Evolutionary conservation across 1,140 invertebrate species (phyloP).

Genomic region (Drosophila seguyi): DNA sequence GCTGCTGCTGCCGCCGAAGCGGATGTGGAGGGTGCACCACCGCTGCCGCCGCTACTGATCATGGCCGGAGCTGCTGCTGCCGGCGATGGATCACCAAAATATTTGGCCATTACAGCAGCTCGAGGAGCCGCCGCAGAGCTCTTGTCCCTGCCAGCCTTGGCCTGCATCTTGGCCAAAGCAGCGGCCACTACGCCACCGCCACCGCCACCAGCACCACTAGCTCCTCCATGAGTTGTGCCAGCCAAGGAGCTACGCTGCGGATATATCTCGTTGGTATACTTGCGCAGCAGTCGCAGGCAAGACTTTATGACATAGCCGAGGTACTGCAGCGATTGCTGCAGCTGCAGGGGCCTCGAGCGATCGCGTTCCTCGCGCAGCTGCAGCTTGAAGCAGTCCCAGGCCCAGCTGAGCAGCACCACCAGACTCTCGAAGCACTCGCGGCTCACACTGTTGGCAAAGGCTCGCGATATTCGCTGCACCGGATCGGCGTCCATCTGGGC

Average conservation of each 20-base stretch:
- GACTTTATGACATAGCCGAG: slow-evolving; percentile 95
- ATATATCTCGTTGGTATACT: slow-evolving; percentile 95
- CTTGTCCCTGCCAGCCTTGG: slow-evolving; percentile 87
- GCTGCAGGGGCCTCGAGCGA: slow-evolving; percentile 83
- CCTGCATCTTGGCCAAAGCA: slow-evolving; percentile 87
- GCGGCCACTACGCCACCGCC: slow-evolving; percentile 84
- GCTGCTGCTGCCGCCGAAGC: slow-evolving; percentile 1
- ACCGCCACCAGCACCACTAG: not conserved
- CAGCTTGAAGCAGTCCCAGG: slow-evolving; percentile 91
- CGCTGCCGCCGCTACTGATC: slow-evolving; percentile 19
- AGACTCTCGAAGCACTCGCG: slow-evolving; percentile 94
- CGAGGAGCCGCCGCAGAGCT: slow-evolving; percentile 45
- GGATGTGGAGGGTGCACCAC: slow-evolving; percentile 23
- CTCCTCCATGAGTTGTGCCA: not conserved
- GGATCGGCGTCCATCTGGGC: slow-evolving; percentile 89
- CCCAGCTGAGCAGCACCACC: slow-evolving; percentile 92
- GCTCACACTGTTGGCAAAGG: slow-evolving; percentile 92
- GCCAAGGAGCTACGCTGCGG: slow-evolving; percentile 86
- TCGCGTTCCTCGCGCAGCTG: slow-evolving; percentile 87
- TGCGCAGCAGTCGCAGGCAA: slow-evolving; percentile 92
- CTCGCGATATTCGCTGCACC: slow-evolving; percentile 90
- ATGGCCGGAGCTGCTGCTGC: slow-evolving; percentile 10
- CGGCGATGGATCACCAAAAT: slow-evolving; percentile 43
- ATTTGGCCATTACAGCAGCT: slow-evolving; percentile 42
- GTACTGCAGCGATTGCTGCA: slow-evolving; percentile 89